Percentiles rank a stretch among this genome's conserved stretches.
phyloP scores from a whole-genome alignment of 2,113 vertebrate genomes.

The Thinocorus orbignyianus region DNA sequence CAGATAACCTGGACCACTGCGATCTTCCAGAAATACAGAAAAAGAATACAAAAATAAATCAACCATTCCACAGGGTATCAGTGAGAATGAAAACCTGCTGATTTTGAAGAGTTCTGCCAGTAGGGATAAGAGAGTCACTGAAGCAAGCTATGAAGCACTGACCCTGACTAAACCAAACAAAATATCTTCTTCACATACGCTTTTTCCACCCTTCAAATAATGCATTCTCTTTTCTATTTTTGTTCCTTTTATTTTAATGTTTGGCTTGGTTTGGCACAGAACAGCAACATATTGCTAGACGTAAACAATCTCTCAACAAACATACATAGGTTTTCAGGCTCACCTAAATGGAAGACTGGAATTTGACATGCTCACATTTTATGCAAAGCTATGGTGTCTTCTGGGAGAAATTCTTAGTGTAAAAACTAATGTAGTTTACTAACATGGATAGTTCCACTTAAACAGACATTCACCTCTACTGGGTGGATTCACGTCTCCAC shows the following conservation, averaged over 20 bases:
- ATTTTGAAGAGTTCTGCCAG: conserved; percentile 19
- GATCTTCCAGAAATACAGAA: conserved; percentile 38
- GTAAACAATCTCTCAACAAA: not conserved
- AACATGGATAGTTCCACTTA: not conserved
- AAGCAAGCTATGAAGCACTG: not conserved
- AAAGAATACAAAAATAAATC: conserved; percentile 45
- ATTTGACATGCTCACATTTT: not conserved
- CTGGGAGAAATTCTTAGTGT: not conserved
- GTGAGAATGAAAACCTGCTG: conserved; percentile 25
- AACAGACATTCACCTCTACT: not conserved
- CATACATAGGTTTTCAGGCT: not conserved
- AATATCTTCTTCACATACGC: not conserved
- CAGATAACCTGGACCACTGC: not conserved
- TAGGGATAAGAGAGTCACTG: not conserved
- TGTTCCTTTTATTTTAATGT: not conserved
- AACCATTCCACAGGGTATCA: not conserved
- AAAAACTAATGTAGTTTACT: not conserved
- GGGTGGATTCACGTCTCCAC: not conserved
- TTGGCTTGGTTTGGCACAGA: not conserved
- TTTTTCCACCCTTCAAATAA: not conserved
- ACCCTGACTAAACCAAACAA: not conserved
- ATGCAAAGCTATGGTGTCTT: not conserved
- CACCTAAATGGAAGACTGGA: not conserved
- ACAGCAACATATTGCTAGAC: not conserved
- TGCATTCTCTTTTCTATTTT: not conserved